phyloP scores from a whole-genome alignment of 1,140 invertebrate species.

The Papilio polyxenes region DNA sequence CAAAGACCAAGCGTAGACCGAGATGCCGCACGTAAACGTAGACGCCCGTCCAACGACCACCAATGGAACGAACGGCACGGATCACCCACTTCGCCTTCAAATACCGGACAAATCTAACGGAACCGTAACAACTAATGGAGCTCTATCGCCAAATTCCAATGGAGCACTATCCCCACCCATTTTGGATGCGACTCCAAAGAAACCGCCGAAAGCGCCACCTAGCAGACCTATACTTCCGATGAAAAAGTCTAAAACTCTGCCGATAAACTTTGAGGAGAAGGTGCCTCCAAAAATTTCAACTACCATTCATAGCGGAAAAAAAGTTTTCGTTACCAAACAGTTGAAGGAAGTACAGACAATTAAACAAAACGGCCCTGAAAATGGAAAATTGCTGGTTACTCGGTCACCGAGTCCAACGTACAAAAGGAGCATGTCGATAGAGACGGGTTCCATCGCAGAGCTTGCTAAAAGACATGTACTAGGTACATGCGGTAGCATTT shows the following conservation, averaged over 20 bases:
- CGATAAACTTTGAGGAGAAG: conserved; percentile 73
- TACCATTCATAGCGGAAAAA: conserved; percentile 64
- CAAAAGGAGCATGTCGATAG: conserved; percentile 69
- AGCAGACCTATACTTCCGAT: conserved; percentile 70
- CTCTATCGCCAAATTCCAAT: conserved; percentile 60
- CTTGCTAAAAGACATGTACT: conserved; percentile 68
- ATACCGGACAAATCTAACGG: conserved; percentile 63
- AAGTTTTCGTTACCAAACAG: conserved; percentile 73
- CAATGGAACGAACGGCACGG: conserved; percentile 46
- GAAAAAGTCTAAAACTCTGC: conserved; percentile 77
- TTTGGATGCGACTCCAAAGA: conserved; percentile 68
- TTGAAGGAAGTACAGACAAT: conserved; percentile 76
- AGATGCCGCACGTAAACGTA: conserved; percentile 61
- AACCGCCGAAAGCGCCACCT: conserved; percentile 66
- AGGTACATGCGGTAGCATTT: conserved; percentile 51
- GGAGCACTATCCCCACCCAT: conserved; percentile 67
- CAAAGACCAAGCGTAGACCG: conserved; percentile 56
- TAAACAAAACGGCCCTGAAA: conserved; percentile 58
- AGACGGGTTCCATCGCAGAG: conserved; percentile 77
- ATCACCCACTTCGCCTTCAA: conserved; percentile 57
- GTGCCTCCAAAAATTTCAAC: conserved; percentile 62
- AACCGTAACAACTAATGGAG: conserved; percentile 52
- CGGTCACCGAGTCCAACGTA: conserved; percentile 74
- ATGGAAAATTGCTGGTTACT: conserved; percentile 59
- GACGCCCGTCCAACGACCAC: conserved; percentile 44